phyloP scores from a whole-genome alignment of 2,113 vertebrate species.

The Eulacestoma nigropectus region DNA sequence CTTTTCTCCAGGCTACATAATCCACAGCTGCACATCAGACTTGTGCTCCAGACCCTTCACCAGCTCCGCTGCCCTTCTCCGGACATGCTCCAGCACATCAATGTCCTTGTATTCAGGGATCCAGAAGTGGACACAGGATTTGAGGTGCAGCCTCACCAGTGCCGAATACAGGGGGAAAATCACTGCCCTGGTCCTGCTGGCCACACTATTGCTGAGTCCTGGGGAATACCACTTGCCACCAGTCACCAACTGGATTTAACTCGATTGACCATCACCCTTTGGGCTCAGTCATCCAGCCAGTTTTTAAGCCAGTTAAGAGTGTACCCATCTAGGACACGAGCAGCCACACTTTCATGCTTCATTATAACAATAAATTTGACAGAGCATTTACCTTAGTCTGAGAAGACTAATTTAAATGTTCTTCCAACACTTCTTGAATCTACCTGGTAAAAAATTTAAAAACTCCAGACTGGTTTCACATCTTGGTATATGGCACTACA shows the following conservation, averaged over 20 bases:
- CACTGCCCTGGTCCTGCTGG: not conserved
- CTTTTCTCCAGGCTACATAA: not conserved
- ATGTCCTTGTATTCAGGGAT: too few relatives aligned
- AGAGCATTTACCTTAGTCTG: not conserved
- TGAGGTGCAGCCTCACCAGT: not conserved
- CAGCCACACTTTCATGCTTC: not conserved
- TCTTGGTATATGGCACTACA: not conserved
- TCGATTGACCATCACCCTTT: not conserved
- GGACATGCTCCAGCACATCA: not conserved
- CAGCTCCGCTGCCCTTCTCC: rapidly evolving
- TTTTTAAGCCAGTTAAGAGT: not conserved
- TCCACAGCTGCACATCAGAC: not conserved
- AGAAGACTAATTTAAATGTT: not conserved
- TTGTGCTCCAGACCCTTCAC: not conserved
- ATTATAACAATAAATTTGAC: not conserved
- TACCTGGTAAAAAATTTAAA: not conserved
- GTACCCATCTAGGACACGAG: not conserved
- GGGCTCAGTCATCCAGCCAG: not conserved
- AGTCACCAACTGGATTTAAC: not conserved
- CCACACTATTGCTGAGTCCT: not conserved
- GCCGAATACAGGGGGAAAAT: rapidly evolving
- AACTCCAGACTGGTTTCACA: not conserved
- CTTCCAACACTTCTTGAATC: not conserved
- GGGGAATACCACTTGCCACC: not conserved
- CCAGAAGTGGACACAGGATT: not conserved